Evolutionary conservation across 1,140 invertebrate genomes (phyloP).

Genomic region (Cotesia vestalis): DNA sequence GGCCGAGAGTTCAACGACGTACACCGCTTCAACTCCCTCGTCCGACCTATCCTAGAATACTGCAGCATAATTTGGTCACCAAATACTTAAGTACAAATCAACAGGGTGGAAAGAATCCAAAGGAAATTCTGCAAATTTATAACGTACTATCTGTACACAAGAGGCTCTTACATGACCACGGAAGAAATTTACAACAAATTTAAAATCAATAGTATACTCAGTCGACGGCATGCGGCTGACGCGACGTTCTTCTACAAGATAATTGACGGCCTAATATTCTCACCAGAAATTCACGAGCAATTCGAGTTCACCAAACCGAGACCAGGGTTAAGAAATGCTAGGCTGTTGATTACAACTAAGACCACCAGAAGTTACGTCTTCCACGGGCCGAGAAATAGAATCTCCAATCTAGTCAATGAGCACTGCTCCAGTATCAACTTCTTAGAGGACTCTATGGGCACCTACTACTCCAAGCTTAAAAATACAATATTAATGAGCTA

Average conservation of each 20-base stretch:
- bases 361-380: not conserved
- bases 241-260: not conserved
- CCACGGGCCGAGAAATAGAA: too few relatives aligned
- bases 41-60: not conserved
- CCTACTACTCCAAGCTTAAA: too few relatives aligned
- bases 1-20: not conserved
- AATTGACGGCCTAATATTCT: not conserved
- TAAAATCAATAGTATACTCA: not conserved
- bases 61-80: not conserved
- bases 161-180: not conserved
- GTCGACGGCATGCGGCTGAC: not conserved
- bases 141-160: not conserved
- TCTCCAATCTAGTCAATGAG: too few relatives aligned
- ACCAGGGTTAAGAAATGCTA: not conserved
- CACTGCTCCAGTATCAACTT: too few relatives aligned
- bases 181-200: not conserved
- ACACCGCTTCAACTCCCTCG: not conserved
- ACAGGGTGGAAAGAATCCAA: not conserved
- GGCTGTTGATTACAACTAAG: not conserved
- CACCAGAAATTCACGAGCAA: not conserved
- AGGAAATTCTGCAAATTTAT: not conserved
- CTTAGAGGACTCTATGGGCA: too few relatives aligned
- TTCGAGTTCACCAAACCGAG: not conserved
- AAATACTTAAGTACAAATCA: not conserved
- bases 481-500: too few relatives aligned